Base-by-base conservation (phyloP, 1,140 invertebrate genomes). In the Pseudoatta argentina region DNA sequence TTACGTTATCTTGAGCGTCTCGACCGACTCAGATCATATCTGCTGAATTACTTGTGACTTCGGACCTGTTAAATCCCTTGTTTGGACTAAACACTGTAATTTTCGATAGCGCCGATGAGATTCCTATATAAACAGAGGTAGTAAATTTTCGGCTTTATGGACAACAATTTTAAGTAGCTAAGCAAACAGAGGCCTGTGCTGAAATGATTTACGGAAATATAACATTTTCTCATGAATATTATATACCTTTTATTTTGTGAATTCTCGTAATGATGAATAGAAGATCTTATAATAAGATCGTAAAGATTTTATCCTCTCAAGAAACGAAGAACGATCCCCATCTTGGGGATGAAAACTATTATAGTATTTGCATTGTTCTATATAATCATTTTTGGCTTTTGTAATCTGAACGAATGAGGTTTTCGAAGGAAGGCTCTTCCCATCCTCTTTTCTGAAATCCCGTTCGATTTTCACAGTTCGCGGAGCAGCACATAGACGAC, bases 401-500 rank as follows among this genome's bases (percentile, higher is more conserved):
- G 34, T 61, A 48, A 69, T 59, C 64, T 34, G 12, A 1, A 12
- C n/a, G n/a, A 64, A 39, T 21, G 27, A 79, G n/a, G 7, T 10
- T 44, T 10, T 44, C 16, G 53, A 12, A 30, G 27, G 64, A n/a
- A n/a, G 48, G 57, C 24, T 61, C 48, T 53, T 83, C 59, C 73
- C 73, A 27, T 75, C 82, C 88, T 91, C 90, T 92, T 90, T 89
- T 87, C 66, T 51, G 63, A 77, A 83, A 69, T 76, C 83, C 85
- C 85, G 87, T 87, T 92, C 91, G 90, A 93, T 93, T 94, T 92
- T 92, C 92, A 91, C 90, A 90, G 89, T 77, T 90, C 83, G 91
- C 86, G 71, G 86, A 85, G 64, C 85, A 59, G 30, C 86, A 82
- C 72, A 78, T 85, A 87, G 72, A 73, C 90, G 89, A 89, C 89